These are phyloP conservation scores for Zosterops borbonicus DNA, from an alignment of 2,113 vertebrate species.

Conservation along the genomic window DNA sequence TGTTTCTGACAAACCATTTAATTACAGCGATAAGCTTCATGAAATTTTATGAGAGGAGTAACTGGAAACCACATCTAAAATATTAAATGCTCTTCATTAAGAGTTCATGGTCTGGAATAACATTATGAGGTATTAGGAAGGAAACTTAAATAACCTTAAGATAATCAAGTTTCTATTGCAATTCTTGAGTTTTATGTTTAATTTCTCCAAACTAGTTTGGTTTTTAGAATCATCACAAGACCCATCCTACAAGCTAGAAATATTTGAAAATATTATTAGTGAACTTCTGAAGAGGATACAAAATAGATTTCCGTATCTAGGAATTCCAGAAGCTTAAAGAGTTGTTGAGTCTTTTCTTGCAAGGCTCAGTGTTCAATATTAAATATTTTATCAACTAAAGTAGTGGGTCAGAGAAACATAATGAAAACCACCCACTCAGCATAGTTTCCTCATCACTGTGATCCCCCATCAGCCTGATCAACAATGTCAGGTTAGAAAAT, in stretches of 20 bases:
- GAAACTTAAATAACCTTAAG: background rate
- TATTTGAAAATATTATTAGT: background rate
- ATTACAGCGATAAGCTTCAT: background rate
- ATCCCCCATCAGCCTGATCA: background rate
- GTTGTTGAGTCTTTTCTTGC: background rate
- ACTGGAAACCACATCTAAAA: background rate
- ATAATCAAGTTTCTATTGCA: background rate
- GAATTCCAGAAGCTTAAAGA: background rate
- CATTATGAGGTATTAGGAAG: background rate
- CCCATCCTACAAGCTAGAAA: background rate
- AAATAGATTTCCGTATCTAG: background rate
- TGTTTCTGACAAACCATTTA: constrained; percentile 3
- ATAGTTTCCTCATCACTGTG: background rate
- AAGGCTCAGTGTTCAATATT: background rate
- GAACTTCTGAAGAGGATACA: background rate
- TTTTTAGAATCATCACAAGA: background rate
- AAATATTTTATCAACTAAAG: background rate
- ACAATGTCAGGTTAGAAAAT: background rate
- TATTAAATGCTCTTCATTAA: background rate
- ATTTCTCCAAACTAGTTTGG: background rate
- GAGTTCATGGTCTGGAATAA: background rate
- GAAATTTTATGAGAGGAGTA: constrained; percentile 24
- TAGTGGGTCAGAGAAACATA: background rate
- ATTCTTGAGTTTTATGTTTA: background rate
- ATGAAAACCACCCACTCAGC: background rate